phyloP scores from a whole-genome alignment of 2,888 invertebrate genomes.

The Orchestes rusci region DNA sequence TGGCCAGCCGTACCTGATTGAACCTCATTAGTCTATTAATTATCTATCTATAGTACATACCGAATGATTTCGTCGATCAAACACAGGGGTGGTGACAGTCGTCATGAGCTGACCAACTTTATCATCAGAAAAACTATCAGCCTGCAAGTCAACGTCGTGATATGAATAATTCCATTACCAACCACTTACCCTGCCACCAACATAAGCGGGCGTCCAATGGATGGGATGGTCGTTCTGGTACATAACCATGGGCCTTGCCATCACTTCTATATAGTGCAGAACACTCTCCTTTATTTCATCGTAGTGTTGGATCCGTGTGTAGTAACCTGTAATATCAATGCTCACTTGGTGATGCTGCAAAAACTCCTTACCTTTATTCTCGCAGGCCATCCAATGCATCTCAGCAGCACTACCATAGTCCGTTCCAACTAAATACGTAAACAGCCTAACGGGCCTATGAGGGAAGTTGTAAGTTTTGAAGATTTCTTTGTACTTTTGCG shows the following conservation, averaged over 20 bases:
- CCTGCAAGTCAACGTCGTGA: constrained; percentile 52
- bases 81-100: constrained; percentile 89
- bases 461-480: constrained; percentile 81
- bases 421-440: constrained; percentile 91
- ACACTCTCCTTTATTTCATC: constrained; percentile 89
- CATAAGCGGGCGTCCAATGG: constrained; percentile 91
- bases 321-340: constrained; percentile 57
- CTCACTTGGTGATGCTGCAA: too few relatives aligned
- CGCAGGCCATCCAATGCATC: constrained; percentile 92
- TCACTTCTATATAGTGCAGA: constrained; percentile 87
- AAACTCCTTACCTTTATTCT: constrained; percentile 84
- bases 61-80: constrained; percentile 86
- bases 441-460: constrained; percentile 89
- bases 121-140: constrained; percentile 58
- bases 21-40: too few relatives aligned
- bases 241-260: constrained; percentile 94
- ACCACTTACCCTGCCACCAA: constrained; percentile 72
- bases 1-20: constrained; percentile 79
- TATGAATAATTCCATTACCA: too few relatives aligned
- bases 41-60: too few relatives aligned
- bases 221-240: constrained; percentile 86
- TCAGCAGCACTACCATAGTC: constrained; percentile 82
- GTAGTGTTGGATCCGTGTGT: constrained; percentile 80
- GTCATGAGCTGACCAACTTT: constrained; percentile 81
- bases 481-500: constrained; percentile 58